phyloP scores from a whole-genome alignment of 2,888 invertebrate species.

The Cosmopolites sordidus region DNA sequence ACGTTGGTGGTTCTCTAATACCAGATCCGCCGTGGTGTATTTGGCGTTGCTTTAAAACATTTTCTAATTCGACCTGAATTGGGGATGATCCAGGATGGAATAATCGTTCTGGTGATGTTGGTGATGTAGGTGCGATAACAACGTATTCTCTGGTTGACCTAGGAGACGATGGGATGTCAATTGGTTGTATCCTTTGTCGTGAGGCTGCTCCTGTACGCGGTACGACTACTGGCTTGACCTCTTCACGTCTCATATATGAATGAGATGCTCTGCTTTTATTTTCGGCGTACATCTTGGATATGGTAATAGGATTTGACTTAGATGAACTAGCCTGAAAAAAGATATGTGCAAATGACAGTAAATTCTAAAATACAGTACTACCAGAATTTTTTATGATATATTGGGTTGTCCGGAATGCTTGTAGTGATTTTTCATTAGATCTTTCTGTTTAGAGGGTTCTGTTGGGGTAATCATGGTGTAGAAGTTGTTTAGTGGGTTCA shows the following conservation, averaged over 20 bases:
- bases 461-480: too few relatives aligned
- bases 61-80: slow-evolving; percentile 42
- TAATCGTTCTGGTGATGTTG: slow-evolving; percentile 35
- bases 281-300: slow-evolving; percentile 20
- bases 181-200: slow-evolving; percentile 55
- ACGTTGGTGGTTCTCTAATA: not conserved
- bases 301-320: slow-evolving; percentile 7
- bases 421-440: too few relatives aligned
- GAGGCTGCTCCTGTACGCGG: slow-evolving; percentile 52
- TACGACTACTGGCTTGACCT: slow-evolving; percentile 38
- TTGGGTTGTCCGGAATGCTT: too few relatives aligned
- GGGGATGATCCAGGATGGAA: slow-evolving; percentile 35
- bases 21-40: slow-evolving; percentile 19
- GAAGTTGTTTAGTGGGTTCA: too few relatives aligned
- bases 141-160: slow-evolving; percentile 34
- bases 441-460: too few relatives aligned
- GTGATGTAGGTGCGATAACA: slow-evolving; percentile 30
- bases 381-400: not conserved
- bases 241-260: slow-evolving; percentile 22
- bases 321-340: too few relatives aligned
- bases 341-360: too few relatives aligned
- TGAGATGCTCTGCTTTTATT: slow-evolving; percentile 8
- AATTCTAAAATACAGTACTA: too few relatives aligned
- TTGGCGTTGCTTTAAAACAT: slow-evolving; percentile 39
- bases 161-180: slow-evolving; percentile 51